These are phyloP conservation scores for Clistopyga incitator DNA, from an alignment of 2,888 invertebrate genomes.

Conservation along the genomic window DNA sequence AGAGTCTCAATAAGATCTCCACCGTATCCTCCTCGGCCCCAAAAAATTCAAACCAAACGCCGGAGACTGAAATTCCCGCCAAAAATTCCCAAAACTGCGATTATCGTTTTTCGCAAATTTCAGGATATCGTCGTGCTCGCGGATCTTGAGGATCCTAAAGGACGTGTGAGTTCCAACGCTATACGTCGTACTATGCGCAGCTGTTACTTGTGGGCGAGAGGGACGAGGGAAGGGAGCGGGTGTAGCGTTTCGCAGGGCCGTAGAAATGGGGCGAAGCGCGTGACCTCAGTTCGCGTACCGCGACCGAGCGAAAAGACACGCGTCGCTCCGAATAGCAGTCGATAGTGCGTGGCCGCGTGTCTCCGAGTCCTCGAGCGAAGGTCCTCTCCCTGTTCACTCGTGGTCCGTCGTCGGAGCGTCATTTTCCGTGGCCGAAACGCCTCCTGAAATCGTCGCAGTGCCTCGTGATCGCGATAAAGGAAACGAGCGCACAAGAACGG, in stretches of 20 bases:
- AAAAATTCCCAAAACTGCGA: too few species aligned
- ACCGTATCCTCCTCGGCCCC: too few species aligned
- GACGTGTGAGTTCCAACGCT: not conserved
- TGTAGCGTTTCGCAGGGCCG: constrained; percentile 47
- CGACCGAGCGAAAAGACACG: not conserved
- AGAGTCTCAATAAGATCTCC: too few species aligned
- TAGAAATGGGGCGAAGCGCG: constrained; percentile 5
- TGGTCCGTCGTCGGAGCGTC: not conserved
- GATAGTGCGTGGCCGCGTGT: not conserved
- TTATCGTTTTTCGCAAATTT: too few species aligned
- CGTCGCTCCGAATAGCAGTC: not conserved
- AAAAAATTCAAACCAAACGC: too few species aligned
- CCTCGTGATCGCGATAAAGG: not conserved
- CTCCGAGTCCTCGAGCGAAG: not conserved
- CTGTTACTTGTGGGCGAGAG: constrained; percentile 63
- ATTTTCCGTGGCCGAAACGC: not conserved
- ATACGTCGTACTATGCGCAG: constrained; percentile 54
- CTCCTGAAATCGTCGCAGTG: not conserved
- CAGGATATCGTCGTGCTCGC: too few species aligned
- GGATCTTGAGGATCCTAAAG: too few species aligned
- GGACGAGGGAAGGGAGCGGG: constrained; percentile 32
- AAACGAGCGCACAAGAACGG: not conserved
- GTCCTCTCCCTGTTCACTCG: not conserved
- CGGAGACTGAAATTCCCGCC: too few species aligned
- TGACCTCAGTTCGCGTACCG: not conserved